Evolutionary conservation across 2,888 invertebrate species (phyloP).

Genomic region (Drosophila glabriapex): DNA sequence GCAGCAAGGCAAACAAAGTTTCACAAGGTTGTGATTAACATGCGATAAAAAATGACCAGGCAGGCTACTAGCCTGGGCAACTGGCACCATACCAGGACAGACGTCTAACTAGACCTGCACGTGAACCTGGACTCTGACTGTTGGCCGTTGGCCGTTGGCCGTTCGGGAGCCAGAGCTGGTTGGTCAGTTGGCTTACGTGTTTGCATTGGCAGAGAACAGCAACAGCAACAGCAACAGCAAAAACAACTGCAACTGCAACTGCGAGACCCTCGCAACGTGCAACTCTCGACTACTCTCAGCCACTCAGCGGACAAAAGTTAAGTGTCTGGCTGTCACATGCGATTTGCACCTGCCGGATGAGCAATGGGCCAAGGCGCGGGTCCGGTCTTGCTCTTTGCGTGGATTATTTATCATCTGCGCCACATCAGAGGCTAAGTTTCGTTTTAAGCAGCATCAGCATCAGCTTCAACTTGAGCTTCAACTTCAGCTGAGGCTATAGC

Average conservation of each 20-base stretch:
- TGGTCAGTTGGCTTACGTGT: conserved; percentile 74
- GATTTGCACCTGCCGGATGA: conserved; percentile 83
- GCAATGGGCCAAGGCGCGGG: conserved; percentile 67
- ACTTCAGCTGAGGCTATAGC: not conserved
- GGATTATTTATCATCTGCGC: conserved; percentile 80
- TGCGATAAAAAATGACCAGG: conserved; percentile 80
- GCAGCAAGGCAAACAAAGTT: conserved; percentile 73
- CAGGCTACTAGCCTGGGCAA: conserved; percentile 39
- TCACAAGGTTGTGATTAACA: conserved; percentile 81
- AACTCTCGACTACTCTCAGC: conserved; percentile 54
- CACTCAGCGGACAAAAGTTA: conserved; percentile 74
- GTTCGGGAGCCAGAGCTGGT: conserved; percentile 35
- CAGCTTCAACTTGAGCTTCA: conserved; percentile 5
- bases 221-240: conserved; percentile 32
- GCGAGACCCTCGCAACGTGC: conserved; percentile 38
- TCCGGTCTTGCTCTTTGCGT: conserved; percentile 65
- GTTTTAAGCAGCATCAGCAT: conserved; percentile 68
- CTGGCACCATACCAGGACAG: conserved; percentile 51
- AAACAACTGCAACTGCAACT: conserved; percentile 28
- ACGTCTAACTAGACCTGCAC: conserved; percentile 23
- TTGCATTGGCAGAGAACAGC: conserved; percentile 60
- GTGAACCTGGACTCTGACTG: conserved; percentile 42
- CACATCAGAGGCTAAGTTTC: conserved; percentile 69
- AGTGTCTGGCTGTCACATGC: conserved; percentile 82
- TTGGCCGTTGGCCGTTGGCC: conserved; percentile 11